Base-by-base conservation (phyloP, 2,113 vertebrate genomes). In the Tachysurus fulvidraco region DNA sequence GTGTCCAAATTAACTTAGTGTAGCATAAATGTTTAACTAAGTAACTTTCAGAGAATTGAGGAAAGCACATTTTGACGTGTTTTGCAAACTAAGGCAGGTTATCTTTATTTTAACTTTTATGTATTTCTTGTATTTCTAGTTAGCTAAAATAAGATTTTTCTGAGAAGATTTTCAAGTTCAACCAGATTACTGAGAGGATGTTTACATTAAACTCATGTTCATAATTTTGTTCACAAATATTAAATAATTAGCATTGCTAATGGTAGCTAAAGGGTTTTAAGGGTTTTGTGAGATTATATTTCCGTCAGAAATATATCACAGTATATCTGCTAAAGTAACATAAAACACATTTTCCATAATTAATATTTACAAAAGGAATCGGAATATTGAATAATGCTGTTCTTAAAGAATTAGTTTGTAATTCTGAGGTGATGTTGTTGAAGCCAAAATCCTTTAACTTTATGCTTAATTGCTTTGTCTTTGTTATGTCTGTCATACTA, bases 1-100 rank as follows among this genome's bases (percentile, higher is more conserved):
- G 25, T 80, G 52, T 64, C 25, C 16, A 82, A 83, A 21, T 86
- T 19, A 74, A 62, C 44, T 52, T 30, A 65, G 44, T 78, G 28
- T 30, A 62, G 71, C 30, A 55, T 28, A 0, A 28, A 64, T 60
- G 62, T 28, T 5, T 69, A 7, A 50, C 30, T 67, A 28, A 14
- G 13, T 13, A 30, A 67, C 30, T 36, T 69, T 69, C 28, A 13
- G 36, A 36, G 65, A 69, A 11, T 36, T 44, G 44, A 44, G 17
- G 36, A 44, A 36, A 44, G 2, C 36, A 73, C 44, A 23, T 73
- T 36, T 69, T 69, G 62, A 64, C 10, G 23, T 23, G 25, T 64
- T 19, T 60, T 60, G 59, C 13, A 16, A 64, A 69, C 60, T 6
- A 36, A 36, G 28, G 28, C 65, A 1, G 28, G 36, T 69, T 16